A percentile compares a stretch with the other conserved stretches of the same genome.
These are phyloP conservation scores for Hemithea aestivaria DNA, from an alignment of 2,888 invertebrate species.

Conservation along the genomic window DNA sequence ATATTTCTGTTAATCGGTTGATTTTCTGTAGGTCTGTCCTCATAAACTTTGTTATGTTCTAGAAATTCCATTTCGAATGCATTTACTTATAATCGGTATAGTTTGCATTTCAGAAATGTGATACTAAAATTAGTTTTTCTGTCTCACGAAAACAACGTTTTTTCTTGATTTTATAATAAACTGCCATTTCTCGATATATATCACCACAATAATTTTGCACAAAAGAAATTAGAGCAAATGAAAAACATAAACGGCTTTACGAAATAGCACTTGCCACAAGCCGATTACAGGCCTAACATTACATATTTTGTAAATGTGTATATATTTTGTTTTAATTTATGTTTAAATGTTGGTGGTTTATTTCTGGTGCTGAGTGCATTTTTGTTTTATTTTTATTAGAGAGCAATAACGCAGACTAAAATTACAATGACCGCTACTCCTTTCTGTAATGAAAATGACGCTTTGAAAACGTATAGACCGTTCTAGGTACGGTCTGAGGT, in stretches of 20 bases:
- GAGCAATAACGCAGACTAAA: conserved; percentile 16
- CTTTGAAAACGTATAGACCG: no score
- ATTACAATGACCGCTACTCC: no score
- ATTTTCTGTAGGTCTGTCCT: no score
- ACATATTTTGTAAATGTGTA: conserved; percentile 63
- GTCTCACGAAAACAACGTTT: no score
- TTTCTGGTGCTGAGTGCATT: conserved; percentile 60
- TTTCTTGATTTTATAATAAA: no score
- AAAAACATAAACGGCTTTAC: neutral
- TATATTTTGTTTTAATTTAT: conserved; percentile 64
- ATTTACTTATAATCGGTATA: conserved; percentile 5
- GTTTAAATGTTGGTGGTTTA: conserved; percentile 54
- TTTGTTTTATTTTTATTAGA: conserved; percentile 43
- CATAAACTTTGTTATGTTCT: no score
- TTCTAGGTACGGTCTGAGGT: no score
- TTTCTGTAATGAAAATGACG: no score
- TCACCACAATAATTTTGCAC: no score
- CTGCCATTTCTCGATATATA: no score
- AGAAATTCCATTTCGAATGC: conserved; percentile 10
- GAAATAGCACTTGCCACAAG: conserved; percentile 5
- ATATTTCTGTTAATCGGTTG: no score
- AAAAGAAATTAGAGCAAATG: neutral
- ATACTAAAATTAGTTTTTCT: no score
- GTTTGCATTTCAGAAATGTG: neutral
- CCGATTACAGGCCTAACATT: conserved; percentile 22